These are phyloP conservation scores for Solea senegalensis DNA, from an alignment of 2,113 vertebrate species.

Conservation along the genomic window DNA sequence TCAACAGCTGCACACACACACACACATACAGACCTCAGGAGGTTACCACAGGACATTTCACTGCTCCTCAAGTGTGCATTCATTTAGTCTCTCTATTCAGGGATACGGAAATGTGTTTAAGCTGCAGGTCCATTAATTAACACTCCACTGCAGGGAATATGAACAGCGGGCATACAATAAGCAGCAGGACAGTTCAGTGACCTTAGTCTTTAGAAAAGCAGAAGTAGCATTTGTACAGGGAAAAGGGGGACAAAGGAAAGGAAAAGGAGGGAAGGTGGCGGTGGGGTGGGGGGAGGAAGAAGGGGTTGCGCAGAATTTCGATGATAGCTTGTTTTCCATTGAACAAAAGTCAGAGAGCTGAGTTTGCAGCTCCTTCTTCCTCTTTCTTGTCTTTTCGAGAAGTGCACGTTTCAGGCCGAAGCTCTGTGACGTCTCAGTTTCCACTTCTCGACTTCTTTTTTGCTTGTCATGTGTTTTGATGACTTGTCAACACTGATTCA, in stretches of 20 bases:
- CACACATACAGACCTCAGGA: neutral
- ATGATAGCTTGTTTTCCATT: conserved; percentile 66
- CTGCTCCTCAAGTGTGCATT: neutral
- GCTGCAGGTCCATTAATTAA: conserved; percentile 47
- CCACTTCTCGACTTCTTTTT: conserved; percentile 39
- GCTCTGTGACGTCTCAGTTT: conserved; percentile 64
- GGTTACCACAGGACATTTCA: conserved; percentile 11
- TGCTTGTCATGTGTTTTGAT: conserved; percentile 48
- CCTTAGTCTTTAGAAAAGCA: conserved; percentile 51
- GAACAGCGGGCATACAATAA: conserved; percentile 1
- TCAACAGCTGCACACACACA: neutral
- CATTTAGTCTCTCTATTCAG: neutral
- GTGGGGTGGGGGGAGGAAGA: neutral
- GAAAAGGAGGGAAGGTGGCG: neutral
- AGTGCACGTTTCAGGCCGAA: conserved; percentile 59
- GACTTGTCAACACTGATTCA: conserved; percentile 47
- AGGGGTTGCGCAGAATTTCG: conserved; percentile 28
- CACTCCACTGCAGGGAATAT: conserved; percentile 32
- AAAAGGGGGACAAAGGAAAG: conserved; percentile 46
- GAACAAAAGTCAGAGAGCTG: conserved; percentile 69
- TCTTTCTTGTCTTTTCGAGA: conserved; percentile 65
- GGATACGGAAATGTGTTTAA: conserved; percentile 13
- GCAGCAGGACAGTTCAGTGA: conserved; percentile 52
- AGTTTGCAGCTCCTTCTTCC: conserved; percentile 74
- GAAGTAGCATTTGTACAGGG: conserved; percentile 52